Base-by-base conservation (phyloP, 2,113 vertebrate genomes). In the Anguilla japonica region DNA sequence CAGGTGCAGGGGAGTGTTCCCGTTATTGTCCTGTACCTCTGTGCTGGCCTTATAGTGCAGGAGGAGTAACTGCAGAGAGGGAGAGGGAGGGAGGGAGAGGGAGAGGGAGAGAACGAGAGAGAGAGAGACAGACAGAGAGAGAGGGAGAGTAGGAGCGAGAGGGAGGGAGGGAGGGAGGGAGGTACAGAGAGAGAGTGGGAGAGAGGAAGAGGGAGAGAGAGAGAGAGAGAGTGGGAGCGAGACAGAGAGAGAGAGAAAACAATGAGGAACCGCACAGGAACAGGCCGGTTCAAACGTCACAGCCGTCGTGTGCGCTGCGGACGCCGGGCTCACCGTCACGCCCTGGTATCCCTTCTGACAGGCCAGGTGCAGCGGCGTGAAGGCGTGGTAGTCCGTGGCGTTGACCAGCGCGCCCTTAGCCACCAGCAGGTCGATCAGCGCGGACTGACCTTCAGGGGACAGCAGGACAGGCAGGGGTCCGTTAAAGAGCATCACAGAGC, bases 311-410 rank as follows among this genome's bases (percentile, higher is more conserved):
- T 34, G 41, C 15, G 18, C 39, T 67, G 20, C 56, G 46, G 39
- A 71, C 26, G 2, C 22, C 20, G 41, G 41, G 81, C 96, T 97
- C 90, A 99, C 98, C 89, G 98, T 96, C 89, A 98, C 97, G 2
- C 96, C 97, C 90, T 99, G 98, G 90, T 96, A 97, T 87, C 98
- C 98, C 29, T 97, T 97, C 92, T 98, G 98, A 87, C 98, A 99
- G 29, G 98, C 96, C 2, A 99, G 96, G 90, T 99, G 98, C 60
- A 99, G 97, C 0, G 98, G 97, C 0, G 98, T 97, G 53, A 97
- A 96, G 46, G 97, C 97, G 0, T 99, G 97, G 89, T 99, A 99
- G 93, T 99, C 98, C 0, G 96, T 98, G 89, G 98, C 97, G 1
- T 97, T 99, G 81, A 99, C 97, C 39, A 91, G 8, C 0, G 98